A percentile compares a stretch with the other conserved stretches of the same genome.
phyloP scores from a whole-genome alignment of 2,113 vertebrate genomes.

The Silurus meridionalis region DNA sequence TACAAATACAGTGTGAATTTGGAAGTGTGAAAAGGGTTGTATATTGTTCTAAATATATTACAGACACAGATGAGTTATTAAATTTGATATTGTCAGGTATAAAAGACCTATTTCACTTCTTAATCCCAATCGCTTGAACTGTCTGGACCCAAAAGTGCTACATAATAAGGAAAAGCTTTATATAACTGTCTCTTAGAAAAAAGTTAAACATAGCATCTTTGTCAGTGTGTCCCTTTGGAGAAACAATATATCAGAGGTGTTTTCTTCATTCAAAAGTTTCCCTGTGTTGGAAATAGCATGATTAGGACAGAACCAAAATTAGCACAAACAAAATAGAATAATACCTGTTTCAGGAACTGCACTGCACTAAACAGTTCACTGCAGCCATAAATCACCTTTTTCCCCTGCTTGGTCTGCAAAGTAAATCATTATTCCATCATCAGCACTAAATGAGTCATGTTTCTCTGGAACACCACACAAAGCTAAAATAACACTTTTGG shows the following conservation, averaged over 20 bases:
- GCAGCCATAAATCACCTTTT: conserved; percentile 93
- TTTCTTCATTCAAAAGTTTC: neutral
- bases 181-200: neutral
- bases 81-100: neutral
- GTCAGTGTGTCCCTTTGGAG: neutral
- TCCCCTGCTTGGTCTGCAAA: conserved; percentile 85
- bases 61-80: neutral
- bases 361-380: conserved; percentile 94
- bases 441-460: neutral
- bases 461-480: neutral
- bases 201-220: neutral
- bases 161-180: neutral
- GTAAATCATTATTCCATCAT: neutral
- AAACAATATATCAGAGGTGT: neutral
- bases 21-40: neutral
- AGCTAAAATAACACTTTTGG: too few relatives aligned
- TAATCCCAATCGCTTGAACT: neutral
- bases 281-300: neutral
- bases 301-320: neutral
- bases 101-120: neutral
- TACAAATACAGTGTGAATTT: neutral
- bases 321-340: neutral
- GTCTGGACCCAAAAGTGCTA: neutral
- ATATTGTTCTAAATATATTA: neutral
- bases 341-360: conserved; percentile 94